Conservation (phyloP, 2,888 invertebrate genomes). For the Diaperis boleti region DNA sequence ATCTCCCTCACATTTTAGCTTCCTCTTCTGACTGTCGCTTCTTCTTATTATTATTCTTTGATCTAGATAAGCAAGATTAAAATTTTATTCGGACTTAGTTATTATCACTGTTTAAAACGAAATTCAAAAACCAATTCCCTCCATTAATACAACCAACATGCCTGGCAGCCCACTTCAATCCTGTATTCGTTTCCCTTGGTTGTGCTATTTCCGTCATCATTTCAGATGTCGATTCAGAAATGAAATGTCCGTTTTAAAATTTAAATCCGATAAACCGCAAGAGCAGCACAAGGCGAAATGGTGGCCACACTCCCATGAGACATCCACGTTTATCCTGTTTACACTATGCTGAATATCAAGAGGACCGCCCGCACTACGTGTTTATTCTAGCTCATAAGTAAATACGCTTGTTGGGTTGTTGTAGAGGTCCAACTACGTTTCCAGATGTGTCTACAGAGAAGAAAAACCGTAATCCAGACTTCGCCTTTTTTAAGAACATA, state of each 20-base stretch:
- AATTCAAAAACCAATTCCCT: not conserved
- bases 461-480: constrained; percentile 3
- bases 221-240: constrained; percentile 29
- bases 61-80: too few relatives aligned
- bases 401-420: constrained; percentile 42
- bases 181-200: constrained; percentile 2
- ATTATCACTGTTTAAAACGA: not conserved
- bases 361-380: constrained; percentile 37
- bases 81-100: not conserved
- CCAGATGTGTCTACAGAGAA: not conserved
- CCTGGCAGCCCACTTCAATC: not conserved
- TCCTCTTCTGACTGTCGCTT: too few relatives aligned
- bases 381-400: constrained; percentile 40
- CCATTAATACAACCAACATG: not conserved
- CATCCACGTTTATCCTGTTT: constrained; percentile 43
- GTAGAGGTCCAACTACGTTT: constrained; percentile 5
- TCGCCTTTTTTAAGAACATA: constrained; percentile 14
- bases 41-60: too few relatives aligned
- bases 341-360: constrained; percentile 42
- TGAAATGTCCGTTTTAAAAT: constrained; percentile 37
- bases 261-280: constrained; percentile 39
- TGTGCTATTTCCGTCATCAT: constrained; percentile 26
- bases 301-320: constrained; percentile 34
- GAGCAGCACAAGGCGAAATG: constrained; percentile 35
- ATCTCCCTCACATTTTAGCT: too few relatives aligned